phyloP scores from a whole-genome alignment of 2,113 vertebrate species.

The Cepphus grylle region DNA sequence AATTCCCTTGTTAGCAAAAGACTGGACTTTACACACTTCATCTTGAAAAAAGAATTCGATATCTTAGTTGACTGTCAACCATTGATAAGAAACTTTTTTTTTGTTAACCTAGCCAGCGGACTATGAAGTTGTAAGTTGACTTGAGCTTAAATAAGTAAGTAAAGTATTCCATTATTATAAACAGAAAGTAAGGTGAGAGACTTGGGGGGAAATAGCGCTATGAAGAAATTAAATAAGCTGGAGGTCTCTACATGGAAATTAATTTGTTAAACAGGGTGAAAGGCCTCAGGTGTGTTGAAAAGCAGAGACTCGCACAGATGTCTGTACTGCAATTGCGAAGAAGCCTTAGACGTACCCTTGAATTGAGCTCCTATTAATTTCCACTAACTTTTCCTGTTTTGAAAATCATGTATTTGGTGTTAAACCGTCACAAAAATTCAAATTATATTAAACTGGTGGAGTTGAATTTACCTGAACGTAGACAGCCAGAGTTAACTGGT shows the following conservation, averaged over 20 bases:
- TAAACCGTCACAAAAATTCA: not conserved
- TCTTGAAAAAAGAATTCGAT: not conserved
- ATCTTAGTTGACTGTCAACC: not conserved
- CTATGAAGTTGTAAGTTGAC: not conserved
- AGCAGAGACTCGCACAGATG: not conserved
- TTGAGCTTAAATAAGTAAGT: not conserved
- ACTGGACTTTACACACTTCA: not conserved
- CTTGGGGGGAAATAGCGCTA: not conserved
- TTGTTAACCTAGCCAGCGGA: not conserved
- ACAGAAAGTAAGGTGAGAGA: not conserved
- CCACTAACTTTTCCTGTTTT: not conserved
- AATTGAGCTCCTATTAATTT: slow-evolving; percentile 16
- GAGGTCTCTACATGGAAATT: slow-evolving; percentile 12
- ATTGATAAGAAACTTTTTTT: not conserved
- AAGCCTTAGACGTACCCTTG: not conserved
- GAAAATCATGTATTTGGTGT: not conserved
- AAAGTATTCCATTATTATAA: not conserved
- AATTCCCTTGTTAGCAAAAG: not conserved
- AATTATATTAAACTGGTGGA: not conserved
- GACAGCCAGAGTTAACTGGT: not conserved
- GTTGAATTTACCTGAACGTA: not conserved
- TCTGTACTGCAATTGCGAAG: not conserved
- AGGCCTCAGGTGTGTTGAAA: slow-evolving; percentile 10
- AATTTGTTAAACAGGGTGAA: slow-evolving; percentile 50
- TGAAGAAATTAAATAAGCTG: slow-evolving; percentile 35